Percentiles rank a stretch among this genome's conserved stretches.
Evolutionary conservation across 2,797 vertebrate genomes (phyloP).

Genomic region (Acrocephalus scirpaceus): DNA sequence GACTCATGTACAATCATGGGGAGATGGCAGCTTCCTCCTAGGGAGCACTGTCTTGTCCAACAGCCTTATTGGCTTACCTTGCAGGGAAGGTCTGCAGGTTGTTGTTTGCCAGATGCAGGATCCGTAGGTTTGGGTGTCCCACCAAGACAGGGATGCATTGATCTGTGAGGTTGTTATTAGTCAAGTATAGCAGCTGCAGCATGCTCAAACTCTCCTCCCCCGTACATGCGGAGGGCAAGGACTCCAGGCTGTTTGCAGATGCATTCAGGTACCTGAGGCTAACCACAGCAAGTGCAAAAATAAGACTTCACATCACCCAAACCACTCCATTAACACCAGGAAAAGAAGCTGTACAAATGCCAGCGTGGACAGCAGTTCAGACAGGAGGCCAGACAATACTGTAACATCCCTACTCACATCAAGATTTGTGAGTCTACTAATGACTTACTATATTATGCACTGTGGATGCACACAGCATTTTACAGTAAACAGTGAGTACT

Average conservation of each 20-base stretch:
- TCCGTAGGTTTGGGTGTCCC: constrained; percentile 87
- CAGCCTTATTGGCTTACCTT: constrained; percentile 79
- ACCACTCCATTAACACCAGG: not conserved
- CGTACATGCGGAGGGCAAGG: constrained; percentile 83
- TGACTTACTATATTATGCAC: not conserved
- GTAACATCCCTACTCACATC: not conserved
- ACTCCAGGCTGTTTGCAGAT: constrained; percentile 92
- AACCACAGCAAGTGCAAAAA: constrained; percentile 41
- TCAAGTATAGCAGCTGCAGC: constrained; percentile 93
- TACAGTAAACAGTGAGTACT: not conserved
- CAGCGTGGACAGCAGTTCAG: not conserved
- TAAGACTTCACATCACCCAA: not conserved
- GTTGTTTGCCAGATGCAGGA: constrained; percentile 94
- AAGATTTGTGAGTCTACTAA: not conserved
- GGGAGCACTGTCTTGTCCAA: not conserved
- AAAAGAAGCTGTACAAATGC: not conserved
- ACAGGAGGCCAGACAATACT: not conserved
- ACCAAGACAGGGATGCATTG: constrained; percentile 88
- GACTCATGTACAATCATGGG: fast-evolving
- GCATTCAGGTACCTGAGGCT: constrained; percentile 95
- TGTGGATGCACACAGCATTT: not conserved
- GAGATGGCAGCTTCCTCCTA: not conserved
- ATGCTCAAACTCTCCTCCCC: constrained; percentile 91
- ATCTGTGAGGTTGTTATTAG: constrained; percentile 89
- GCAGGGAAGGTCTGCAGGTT: constrained; percentile 92